Percentiles rank a stretch among this genome's conserved stretches.
These are phyloP conservation scores for Leuctra nigra DNA, from an alignment of 2,888 invertebrate species.

Conservation along the genomic window DNA sequence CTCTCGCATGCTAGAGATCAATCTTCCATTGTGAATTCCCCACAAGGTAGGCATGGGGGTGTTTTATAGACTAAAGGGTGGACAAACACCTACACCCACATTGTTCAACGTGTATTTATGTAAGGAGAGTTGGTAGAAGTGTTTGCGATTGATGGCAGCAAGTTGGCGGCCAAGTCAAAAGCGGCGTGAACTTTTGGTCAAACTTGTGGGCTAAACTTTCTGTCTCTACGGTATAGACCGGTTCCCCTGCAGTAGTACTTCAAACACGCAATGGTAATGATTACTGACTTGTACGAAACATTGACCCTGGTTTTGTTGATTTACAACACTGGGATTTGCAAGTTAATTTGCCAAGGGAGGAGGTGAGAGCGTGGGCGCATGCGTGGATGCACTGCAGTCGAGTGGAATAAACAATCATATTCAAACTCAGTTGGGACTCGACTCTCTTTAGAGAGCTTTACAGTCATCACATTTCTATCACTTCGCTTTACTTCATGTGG, in stretches of 20 bases:
- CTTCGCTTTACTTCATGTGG: no score
- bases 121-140: background rate
- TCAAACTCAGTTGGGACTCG: no score
- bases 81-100: background rate
- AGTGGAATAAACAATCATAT: no score
- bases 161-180: background rate
- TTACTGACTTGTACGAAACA: background rate
- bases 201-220: background rate
- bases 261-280: background rate
- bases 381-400: no score
- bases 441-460: no score
- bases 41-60: background rate
- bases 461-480: no score
- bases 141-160: background rate
- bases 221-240: background rate
- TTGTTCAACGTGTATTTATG: background rate
- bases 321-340: background rate
- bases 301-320: constrained; percentile 4
- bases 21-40: constrained; percentile 10
- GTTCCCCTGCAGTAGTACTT: background rate
- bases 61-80: constrained; percentile 5
- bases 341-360: constrained; percentile 2
- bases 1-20: constrained; percentile 8
- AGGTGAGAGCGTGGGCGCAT: no score
- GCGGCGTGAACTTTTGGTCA: background rate